These are phyloP conservation scores for Trachemys scripta DNA, from an alignment of 2,113 vertebrate genomes.

Conservation along the genomic window DNA sequence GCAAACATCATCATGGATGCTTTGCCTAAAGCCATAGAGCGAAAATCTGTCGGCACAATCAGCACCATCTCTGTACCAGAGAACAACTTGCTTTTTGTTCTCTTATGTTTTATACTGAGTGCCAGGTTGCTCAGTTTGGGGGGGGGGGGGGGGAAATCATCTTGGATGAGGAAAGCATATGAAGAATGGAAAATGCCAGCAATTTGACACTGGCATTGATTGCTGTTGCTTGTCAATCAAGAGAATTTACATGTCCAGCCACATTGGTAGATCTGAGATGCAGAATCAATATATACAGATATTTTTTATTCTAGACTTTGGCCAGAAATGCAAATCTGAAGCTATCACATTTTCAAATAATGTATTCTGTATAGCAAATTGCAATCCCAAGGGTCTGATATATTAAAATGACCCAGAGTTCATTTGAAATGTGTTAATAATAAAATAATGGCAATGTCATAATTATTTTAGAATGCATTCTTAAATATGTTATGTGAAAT, in stretches of 20 bases:
- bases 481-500: neutral
- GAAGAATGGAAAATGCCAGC: neutral
- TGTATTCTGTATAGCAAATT: neutral
- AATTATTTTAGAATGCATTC: conserved; percentile 40
- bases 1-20: neutral
- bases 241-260: neutral
- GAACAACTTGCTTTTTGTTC: neutral
- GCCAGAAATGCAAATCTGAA: conserved; percentile 11
- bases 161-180: neutral
- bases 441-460: neutral
- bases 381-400: neutral
- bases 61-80: neutral
- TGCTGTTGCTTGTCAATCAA: neutral
- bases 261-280: neutral
- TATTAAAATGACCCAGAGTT: neutral
- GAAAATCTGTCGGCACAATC: neutral
- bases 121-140: neutral
- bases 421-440: conserved; percentile 45
- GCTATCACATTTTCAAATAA: conserved; percentile 22
- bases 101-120: neutral
- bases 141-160: neutral
- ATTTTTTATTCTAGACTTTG: neutral
- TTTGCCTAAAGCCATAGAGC: neutral
- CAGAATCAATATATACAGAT: neutral
- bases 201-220: neutral